Evolutionary conservation across 1,140 invertebrate species (phyloP), one percentile per base, ranked within the genome.

Genomic region (Copidosoma floridanum): DNA sequence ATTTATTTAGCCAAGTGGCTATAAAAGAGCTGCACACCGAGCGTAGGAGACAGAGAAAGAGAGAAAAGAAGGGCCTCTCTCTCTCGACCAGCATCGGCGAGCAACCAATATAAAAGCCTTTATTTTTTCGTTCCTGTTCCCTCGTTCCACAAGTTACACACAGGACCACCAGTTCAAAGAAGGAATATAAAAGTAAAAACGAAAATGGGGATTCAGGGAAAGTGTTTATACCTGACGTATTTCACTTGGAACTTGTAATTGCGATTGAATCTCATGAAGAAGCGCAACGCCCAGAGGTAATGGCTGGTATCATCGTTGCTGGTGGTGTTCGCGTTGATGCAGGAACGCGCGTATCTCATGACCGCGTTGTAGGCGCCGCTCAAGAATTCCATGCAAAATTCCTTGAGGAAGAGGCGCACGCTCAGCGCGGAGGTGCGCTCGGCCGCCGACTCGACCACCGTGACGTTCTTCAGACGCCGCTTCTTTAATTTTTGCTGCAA

Each of bases 201-300:
- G 14, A 8, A 8, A 35, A 35, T 35, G 43, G n/a, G 44, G 37
- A 24, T 48, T 65, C 12, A 43, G 43, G 38, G 27, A 27, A 43
- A 37, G 18, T 53, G 44, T 23, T 73, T 79, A 83, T 80, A 93
- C 91, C 91, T 93, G 51, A 97, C 88, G 65, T 93, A 83, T 78
- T 94, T 93, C 63, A 96, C 86, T 80, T 92, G 85, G 71, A 94
- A 93, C 69, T 88, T 88, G 68, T 88, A 84, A 70, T 87, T 82
- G 65, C 96, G 86, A 84, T 96, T 97, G 79, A 98, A 98, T 79
- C 97, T 92, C 93, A 98, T 96, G 77, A 98, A 98, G 81, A 98
- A 99, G 72, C 89, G 88, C 68, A 97, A 82, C 7, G 92, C 87
- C 94, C 94, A 97, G 44, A 98, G 81, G 78, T 97, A 97, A 79